A percentile compares a stretch with the other conserved stretches of the same genome.
Evolutionary conservation across 2,113 vertebrate species (phyloP).

Genomic region (Octodon degus): DNA sequence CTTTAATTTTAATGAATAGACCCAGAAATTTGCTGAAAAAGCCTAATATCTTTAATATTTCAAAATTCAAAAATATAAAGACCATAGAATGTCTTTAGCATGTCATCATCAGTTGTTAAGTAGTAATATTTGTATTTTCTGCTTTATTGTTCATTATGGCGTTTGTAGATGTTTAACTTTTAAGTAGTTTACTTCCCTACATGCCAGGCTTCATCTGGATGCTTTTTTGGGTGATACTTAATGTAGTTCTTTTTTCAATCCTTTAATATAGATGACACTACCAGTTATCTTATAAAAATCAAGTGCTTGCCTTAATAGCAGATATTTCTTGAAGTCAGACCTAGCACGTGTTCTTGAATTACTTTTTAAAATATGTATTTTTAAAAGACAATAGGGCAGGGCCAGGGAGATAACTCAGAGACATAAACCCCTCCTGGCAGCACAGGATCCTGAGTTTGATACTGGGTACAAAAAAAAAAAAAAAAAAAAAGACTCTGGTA

Average conservation of each 20-base stretch:
- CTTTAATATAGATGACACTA: slow-evolving; percentile 32
- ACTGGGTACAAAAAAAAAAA: too few species aligned
- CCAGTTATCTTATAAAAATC: slow-evolving; percentile 43
- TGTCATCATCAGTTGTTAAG: background rate
- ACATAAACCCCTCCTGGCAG: too few species aligned
- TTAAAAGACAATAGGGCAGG: background rate
- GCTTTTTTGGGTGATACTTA: slow-evolving; percentile 33
- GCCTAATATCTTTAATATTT: slow-evolving; percentile 32
- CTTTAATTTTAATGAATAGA: background rate
- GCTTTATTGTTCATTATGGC: background rate
- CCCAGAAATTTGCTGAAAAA: background rate
- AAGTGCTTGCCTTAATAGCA: slow-evolving; percentile 44
- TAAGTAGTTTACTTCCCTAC: slow-evolving; percentile 2
- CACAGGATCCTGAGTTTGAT: too few species aligned
- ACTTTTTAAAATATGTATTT: slow-evolving; percentile 13
- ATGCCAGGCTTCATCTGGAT: background rate
- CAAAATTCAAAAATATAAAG: slow-evolving; percentile 35
- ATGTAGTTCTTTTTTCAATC: slow-evolving; percentile 51
- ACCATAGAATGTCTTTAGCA: background rate
- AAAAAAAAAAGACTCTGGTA: too few species aligned
- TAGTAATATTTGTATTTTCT: background rate
- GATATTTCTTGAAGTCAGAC: slow-evolving; percentile 13
- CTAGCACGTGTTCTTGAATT: slow-evolving; percentile 1
- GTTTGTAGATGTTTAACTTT: slow-evolving; percentile 31
- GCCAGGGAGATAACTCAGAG: too few species aligned